Conservation (phyloP, 2,113 vertebrate genomes). For the Ictalurus furcatus region DNA sequence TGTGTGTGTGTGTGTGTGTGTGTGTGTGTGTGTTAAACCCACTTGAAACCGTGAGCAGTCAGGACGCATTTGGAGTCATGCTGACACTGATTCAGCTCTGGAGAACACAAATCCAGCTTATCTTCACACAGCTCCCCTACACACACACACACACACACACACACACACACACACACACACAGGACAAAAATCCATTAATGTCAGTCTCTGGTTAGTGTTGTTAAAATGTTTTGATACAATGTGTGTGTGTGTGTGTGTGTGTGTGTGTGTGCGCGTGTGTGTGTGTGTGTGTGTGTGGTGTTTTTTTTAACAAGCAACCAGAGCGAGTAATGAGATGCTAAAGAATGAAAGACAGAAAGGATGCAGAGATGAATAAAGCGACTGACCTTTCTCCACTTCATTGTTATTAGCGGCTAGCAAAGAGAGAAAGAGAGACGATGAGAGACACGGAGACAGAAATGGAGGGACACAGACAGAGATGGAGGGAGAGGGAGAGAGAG, state of each 20-base stretch:
- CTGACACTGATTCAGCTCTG: slow-evolving; percentile 91
- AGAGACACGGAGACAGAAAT: slow-evolving; percentile 30
- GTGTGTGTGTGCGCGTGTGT: slow-evolving; percentile 26
- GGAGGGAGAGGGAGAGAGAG: slow-evolving; percentile 22
- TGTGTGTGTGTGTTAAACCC: slow-evolving; percentile 63
- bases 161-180: slow-evolving; percentile 52
- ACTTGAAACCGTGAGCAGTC: slow-evolving; percentile 90
- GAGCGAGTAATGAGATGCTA: not conserved
- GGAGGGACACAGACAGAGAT: slow-evolving; percentile 15
- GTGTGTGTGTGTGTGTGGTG: slow-evolving; percentile 14
- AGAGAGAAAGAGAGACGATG: slow-evolving; percentile 20
- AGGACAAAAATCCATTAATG: slow-evolving; percentile 34
- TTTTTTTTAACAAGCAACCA: slow-evolving; percentile 21
- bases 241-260: not conserved
- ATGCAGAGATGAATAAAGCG: slow-evolving; percentile 55
- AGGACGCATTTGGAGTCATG: slow-evolving; percentile 96
- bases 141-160: slow-evolving; percentile 59
- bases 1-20: slow-evolving; percentile 18
- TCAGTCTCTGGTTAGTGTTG: not conserved
- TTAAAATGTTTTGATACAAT: not conserved
- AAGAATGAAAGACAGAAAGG: slow-evolving; percentile 22
- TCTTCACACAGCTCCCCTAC: slow-evolving; percentile 94
- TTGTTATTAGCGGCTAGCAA: slow-evolving; percentile 97
- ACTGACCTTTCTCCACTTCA: slow-evolving; percentile 99
- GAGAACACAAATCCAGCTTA: slow-evolving; percentile 94